Base-by-base conservation (phyloP, 2,797 vertebrate genomes). In the Uromys caudimaculatus region DNA sequence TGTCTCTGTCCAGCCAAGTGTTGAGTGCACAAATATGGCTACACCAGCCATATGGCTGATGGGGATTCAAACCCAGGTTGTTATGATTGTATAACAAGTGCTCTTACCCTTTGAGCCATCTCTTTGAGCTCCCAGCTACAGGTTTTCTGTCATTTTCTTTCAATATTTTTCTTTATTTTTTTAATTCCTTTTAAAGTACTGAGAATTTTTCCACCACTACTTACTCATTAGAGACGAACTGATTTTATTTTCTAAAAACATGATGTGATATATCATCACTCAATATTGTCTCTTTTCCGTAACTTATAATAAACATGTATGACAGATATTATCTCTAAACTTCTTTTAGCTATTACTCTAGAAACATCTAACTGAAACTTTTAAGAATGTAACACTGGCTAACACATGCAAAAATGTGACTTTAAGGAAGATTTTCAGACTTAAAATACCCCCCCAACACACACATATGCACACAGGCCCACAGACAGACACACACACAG, bases 131-230 rank as follows among this genome's bases (percentile, higher is more conserved):
- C 73, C 84, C 88, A 78, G 11, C 62, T 90, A 94, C 94, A 76
- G 47, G 87, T 97, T 96, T 96, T 91, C 95, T 67, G 44, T 92
- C 95, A 35, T 54, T 97, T 97, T 97, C 97, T 98, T 97, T 88
- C 91, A 86, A 95, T 97, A 76, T 96, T 95, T 98, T 97, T 95
- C 97, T 90, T 96, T 77, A 97, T 98, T 96, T 96, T 91, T 97
- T 56, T 84, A 44, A 83, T 47, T 67, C 94, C 98, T 97, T 84
- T 91, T 98, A 92, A 32, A 6, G 64, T 0, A 14, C 73, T 67
- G 41, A 16, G 88, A 88, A 50, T 7, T 81, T 67, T 93, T 93
- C 62, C 35, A 69, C 81, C 38, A 62, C 24, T 73, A 17, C 84
- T 93, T 87, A 79, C 60, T 89, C 38, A 87, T 75, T 52, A 29